Evolutionary conservation across 2,797 vertebrate species (phyloP).

Genomic region (Dromococcyx pavoninus): DNA sequence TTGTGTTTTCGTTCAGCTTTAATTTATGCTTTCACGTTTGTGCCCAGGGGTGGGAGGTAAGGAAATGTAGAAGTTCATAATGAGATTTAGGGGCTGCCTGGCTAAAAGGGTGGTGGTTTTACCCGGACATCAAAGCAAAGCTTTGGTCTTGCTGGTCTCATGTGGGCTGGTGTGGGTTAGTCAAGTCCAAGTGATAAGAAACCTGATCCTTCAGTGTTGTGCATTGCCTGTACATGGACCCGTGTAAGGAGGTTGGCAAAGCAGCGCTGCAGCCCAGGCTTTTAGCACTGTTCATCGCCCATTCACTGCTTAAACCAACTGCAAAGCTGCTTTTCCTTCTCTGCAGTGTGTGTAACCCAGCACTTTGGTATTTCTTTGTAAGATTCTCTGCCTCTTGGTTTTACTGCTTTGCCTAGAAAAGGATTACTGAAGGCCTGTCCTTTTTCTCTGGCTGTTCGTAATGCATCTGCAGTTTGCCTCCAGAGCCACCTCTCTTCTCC

Average conservation of each 20-base stretch:
- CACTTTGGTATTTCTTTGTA: background rate
- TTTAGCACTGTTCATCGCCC: background rate
- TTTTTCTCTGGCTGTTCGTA: background rate
- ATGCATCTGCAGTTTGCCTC: background rate
- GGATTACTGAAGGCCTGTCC: background rate
- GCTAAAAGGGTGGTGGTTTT: background rate
- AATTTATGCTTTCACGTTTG: conserved; percentile 3
- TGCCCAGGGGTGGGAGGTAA: background rate
- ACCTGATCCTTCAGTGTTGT: background rate
- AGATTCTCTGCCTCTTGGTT: background rate
- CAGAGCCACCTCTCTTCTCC: background rate
- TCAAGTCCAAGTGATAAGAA: background rate
- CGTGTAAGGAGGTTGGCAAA: background rate
- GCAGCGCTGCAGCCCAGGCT: background rate
- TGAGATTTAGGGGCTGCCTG: background rate
- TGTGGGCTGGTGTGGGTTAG: background rate
- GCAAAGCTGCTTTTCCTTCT: background rate
- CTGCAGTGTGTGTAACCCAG: background rate
- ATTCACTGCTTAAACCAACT: background rate
- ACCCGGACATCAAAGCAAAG: background rate
- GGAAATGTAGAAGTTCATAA: background rate
- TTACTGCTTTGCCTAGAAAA: background rate
- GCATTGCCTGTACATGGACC: background rate
- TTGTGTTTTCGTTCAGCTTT: conserved; percentile 36
- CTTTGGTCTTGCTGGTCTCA: background rate